Base-by-base conservation (phyloP, 2,888 invertebrate genomes). In the Zelleria hepariella region DNA sequence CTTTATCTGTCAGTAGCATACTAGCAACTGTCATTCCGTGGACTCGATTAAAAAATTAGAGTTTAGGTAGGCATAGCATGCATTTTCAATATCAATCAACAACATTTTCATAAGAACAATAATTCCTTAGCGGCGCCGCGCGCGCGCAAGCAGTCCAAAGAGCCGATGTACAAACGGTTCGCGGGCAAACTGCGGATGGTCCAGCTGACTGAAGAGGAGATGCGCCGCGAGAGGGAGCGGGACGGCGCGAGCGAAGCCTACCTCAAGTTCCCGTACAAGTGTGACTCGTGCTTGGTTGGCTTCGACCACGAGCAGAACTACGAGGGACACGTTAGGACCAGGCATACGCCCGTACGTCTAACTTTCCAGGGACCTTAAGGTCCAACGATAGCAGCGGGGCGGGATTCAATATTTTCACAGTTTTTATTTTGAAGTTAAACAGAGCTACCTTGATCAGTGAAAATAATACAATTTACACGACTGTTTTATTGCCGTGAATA, bases 291-390 rank as follows among this genome's bases (percentile, higher is more conserved):
- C 59, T 72, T 86, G 0, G 72, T 73, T 0, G 85, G 79, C 0
- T 86, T 84, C 26, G 84, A 85, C 20, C 78, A 81, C 52, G 82
- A 85, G 24, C 48, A 68, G 5, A 80, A 73, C 0, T 66, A 79
- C 49, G 67, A 73, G 1, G 75, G 72, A 0, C 86, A 86, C 62
- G 67, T 73, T 47, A 70, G 77, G 21, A 79, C 74, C 10, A 68
- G 78, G 1, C 86, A 86, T 68, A 62, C 63, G 0, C 64, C 70
- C 71, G 86, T 86, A 60, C 64, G 64, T 59, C 8, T 4, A 10
- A 49, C 8, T 53, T 8, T 23, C 15, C n/a, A 24, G 24, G 18
- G 5, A 15, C 21, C 6, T 23, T 53, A 15, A 7, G 24, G 6
- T 53, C 24, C 5, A 20, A 20, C 53, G 8, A 23, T 53, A 53